Percentiles rank a stretch among this genome's conserved stretches.
Conservation (phyloP, 2,797 vertebrate species). For the Brachymystax lenok region DNA sequence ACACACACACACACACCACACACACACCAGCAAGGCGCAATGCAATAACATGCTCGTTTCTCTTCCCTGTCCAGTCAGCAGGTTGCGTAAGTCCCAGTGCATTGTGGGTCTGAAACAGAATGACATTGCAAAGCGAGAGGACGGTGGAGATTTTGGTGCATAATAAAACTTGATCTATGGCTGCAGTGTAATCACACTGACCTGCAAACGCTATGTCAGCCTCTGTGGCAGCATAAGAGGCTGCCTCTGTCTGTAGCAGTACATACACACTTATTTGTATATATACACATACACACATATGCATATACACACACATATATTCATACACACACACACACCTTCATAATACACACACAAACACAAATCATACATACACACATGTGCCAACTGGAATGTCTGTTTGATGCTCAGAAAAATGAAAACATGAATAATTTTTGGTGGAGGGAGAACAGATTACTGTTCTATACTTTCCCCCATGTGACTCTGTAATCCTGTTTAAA, state of each 20-base stretch:
- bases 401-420: too few relatives aligned
- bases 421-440: too few relatives aligned
- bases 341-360: conserved; percentile 18
- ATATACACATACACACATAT: not conserved
- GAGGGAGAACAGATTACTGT: conserved; percentile 16
- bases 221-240: conserved; percentile 7
- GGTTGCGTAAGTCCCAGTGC: conserved; percentile 66
- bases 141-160: conserved; percentile 71
- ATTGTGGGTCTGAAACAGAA: conserved; percentile 53
- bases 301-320: not conserved
- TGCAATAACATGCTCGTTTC: conserved; percentile 32
- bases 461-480: conserved; percentile 41
- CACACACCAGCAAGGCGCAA: not conserved
- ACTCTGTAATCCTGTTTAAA: conserved; percentile 68
- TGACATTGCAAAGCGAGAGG: conserved; percentile 73
- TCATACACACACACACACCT: conserved; percentile 47
- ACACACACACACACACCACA: not conserved
- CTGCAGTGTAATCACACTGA: conserved; percentile 62
- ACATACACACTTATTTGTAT: conserved; percentile 26
- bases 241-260: conserved; percentile 8
- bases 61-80: conserved; percentile 69
- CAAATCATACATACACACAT: conserved; percentile 7
- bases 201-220: conserved; percentile 21
- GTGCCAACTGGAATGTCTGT: conserved; percentile 8
- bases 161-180: conserved; percentile 79